Evolutionary conservation across 2,797 vertebrate genomes (phyloP).

Genomic region (Falco rusticolus): DNA sequence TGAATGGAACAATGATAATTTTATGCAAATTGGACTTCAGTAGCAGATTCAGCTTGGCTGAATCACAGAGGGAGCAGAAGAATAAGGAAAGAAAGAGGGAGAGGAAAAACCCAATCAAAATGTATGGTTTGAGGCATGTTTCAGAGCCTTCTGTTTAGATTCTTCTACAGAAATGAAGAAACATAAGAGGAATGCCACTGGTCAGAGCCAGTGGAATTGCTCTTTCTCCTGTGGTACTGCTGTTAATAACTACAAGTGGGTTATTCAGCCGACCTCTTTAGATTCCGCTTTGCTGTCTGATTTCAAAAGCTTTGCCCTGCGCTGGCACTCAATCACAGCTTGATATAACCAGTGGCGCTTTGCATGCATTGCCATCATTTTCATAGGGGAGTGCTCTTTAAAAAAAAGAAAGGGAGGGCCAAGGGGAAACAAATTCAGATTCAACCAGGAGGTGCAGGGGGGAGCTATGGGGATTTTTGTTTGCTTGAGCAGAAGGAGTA

Average conservation of each 20-base stretch:
- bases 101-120: conserved; percentile 57
- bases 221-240: conserved; percentile 67
- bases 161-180: conserved; percentile 62
- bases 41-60: conserved; percentile 65
- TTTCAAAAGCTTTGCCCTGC: conserved; percentile 68
- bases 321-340: conserved; percentile 64
- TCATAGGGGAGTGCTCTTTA: not conserved
- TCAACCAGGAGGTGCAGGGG: not conserved
- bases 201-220: conserved; percentile 73
- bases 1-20: conserved; percentile 73
- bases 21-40: conserved; percentile 74
- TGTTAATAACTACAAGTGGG: conserved; percentile 73
- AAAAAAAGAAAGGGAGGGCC: not conserved
- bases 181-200: conserved; percentile 69
- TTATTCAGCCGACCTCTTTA: conserved; percentile 73
- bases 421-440: not conserved
- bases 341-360: conserved; percentile 50
- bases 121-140: conserved; percentile 67
- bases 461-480: not conserved
- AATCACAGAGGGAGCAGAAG: conserved; percentile 58
- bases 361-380: conserved; percentile 20
- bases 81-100: conserved; percentile 43
- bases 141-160: conserved; percentile 70
- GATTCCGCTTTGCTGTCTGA: conserved; percentile 74
- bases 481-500: not conserved